Evolutionary conservation across 1,140 invertebrate species (phyloP), one percentile per base, ranked within the genome.

Genomic region (Zaprionus ghesquierei): DNA sequence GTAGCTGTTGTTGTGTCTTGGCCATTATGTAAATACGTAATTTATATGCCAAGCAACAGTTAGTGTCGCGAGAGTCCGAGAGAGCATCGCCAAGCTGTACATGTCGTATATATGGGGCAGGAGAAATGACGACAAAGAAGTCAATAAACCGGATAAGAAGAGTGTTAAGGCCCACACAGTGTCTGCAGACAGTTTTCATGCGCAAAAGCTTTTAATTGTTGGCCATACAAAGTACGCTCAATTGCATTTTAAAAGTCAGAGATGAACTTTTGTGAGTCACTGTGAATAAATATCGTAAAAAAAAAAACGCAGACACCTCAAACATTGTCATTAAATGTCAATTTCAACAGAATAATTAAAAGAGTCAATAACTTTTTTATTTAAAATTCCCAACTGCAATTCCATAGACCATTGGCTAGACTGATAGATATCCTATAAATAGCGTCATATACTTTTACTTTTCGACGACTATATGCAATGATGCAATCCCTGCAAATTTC

Each of bases 31-130:
- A 60, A 53, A 56, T 71, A 53, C 55, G 65, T 78, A 65, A 78
- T 85, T 85, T 78, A 81, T 72, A 85, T 85, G 78, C 78, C 70
- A 75, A 78, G 46, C 81, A 78, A 75, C 55, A 66, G 71, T 62
- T 76, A 54, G 65, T 61, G 44, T 66, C 41, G 49, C 49, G 49
- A 25, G 13, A 23, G 20, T 22, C 23, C 25, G 49, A n/a, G 49
- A n/a, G 15, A 23, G 13, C 23, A 51, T 22, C 49, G 13, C 13
- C 25, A 51, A 51, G 27, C n/a, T 41, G n/a, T 15, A 15, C 15
- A 8, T 15, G 2, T 5, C 35, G n/a, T 6, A 41, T 41, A 41
- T 41, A 15, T n/a, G 35, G 35, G 5, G 13, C n/a, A 15, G 5
- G 1, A 41, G 3, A n/a, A 5, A 10, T 8, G 22, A 10, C 5